These are phyloP conservation scores for Hydrotaea diabolus DNA, from an alignment of 2,888 invertebrate species.

Conservation along the genomic window DNA sequence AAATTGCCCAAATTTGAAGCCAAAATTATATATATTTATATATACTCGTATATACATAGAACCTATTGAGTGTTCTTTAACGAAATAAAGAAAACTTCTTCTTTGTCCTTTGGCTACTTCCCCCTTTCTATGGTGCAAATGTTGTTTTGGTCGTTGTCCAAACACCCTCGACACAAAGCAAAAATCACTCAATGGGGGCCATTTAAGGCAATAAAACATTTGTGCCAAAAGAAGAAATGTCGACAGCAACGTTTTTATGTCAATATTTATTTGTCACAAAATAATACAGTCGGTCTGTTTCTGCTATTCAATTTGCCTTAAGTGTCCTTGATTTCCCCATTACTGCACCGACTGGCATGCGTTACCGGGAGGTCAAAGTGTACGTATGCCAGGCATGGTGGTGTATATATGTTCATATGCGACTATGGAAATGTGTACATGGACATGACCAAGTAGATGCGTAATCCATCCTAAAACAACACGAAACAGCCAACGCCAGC, in stretches of 20 bases:
- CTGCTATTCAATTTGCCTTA: not conserved
- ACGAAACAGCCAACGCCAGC: conserved; percentile 27
- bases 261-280: conserved; percentile 18
- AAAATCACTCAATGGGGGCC: not conserved
- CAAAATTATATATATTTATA: too few species aligned
- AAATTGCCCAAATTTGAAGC: too few species aligned
- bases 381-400: not conserved
- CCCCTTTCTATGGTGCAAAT: not conserved
- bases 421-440: too few species aligned
- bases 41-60: too few species aligned
- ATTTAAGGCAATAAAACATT: conserved; percentile 29
- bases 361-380: not conserved
- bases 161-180: not conserved
- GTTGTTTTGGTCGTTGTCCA: conserved; percentile 8
- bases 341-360: too few species aligned
- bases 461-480: conserved; percentile 27
- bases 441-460: conserved; percentile 17
- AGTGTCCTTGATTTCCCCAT: not conserved
- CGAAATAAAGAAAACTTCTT: not conserved
- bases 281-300: not conserved
- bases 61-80: too few species aligned
- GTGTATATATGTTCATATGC: not conserved
- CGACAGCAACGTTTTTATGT: not conserved
- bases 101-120: not conserved
- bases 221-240: not conserved